These are phyloP conservation scores for Standfussiana lucernea DNA, from an alignment of 2,888 invertebrate genomes.

Conservation along the genomic window DNA sequence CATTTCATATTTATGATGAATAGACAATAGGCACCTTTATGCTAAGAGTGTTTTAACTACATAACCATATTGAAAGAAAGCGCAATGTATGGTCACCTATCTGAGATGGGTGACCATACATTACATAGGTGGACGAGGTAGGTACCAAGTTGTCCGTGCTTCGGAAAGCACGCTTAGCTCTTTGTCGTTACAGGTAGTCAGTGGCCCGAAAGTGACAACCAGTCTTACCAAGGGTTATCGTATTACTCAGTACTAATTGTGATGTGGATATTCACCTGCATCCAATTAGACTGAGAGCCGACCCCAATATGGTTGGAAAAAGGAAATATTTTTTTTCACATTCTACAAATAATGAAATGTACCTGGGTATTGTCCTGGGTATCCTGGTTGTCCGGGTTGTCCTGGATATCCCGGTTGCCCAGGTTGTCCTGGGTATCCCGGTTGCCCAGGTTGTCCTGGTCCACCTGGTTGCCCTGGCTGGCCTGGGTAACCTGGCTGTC, in stretches of 20 bases:
- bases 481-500: slow-evolving; percentile 51
- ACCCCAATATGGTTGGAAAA: not conserved
- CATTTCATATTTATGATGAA: not conserved
- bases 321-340: not conserved
- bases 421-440: slow-evolving; percentile 43
- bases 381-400: slow-evolving; percentile 34
- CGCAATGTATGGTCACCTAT: no score
- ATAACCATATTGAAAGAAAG: no score
- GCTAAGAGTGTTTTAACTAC: not conserved
- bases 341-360: not conserved
- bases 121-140: no score
- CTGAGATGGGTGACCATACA: no score
- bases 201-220: no score
- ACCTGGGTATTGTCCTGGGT: slow-evolving; percentile 19
- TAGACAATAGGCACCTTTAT: not conserved
- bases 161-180: no score
- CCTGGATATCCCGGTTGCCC: slow-evolving; percentile 25
- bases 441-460: slow-evolving; percentile 58
- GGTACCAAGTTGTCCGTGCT: no score
- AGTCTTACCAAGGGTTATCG: not conserved
- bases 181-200: no score
- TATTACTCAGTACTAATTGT: not conserved
- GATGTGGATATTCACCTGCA: not conserved
- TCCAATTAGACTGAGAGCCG: not conserved
- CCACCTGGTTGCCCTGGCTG: slow-evolving; percentile 28